Conservation (phyloP, 1,140 invertebrate genomes). For the Drosophila bocki region DNA sequence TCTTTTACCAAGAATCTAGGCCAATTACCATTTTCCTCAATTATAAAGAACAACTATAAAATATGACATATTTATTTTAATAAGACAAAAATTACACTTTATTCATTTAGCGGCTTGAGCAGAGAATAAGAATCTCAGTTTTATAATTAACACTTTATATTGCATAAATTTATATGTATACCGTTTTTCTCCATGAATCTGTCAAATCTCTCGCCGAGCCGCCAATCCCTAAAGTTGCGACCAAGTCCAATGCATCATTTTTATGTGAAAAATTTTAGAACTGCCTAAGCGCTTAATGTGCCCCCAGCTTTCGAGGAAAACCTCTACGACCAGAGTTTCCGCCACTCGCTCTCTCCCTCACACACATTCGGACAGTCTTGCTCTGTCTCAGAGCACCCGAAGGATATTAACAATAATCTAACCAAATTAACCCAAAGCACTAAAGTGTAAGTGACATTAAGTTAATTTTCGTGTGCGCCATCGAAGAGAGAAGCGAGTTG, state of each 20-base stretch:
- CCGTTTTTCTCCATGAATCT: constrained; percentile 8
- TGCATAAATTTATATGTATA: no score
- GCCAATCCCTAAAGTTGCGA: constrained; percentile 58
- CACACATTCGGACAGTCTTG: not conserved
- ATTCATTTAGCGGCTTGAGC: not conserved
- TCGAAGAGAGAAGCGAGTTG: constrained; percentile 45
- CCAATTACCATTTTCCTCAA: no score
- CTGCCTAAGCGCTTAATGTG: constrained; percentile 67
- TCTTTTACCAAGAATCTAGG: no score
- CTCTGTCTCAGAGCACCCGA: constrained; percentile 63
- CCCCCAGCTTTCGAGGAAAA: constrained; percentile 29
- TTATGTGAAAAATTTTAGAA: constrained; percentile 76
- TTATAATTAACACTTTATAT: not conserved
- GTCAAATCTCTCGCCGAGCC: constrained; percentile 28
- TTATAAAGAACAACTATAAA: no score
- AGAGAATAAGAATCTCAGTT: no score
- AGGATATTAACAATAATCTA: constrained; percentile 84
- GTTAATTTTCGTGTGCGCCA: constrained; percentile 80
- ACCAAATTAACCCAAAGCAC: constrained; percentile 84
- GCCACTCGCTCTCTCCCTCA: constrained; percentile 1
- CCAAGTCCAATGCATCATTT: constrained; percentile 72
- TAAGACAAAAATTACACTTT: no score
- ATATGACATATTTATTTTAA: not conserved
- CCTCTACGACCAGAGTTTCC: constrained; percentile 19
- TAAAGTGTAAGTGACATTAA: constrained; percentile 84